phyloP scores from a whole-genome alignment of 2,888 invertebrate genomes.

The Neoaliturus tenellus region DNA sequence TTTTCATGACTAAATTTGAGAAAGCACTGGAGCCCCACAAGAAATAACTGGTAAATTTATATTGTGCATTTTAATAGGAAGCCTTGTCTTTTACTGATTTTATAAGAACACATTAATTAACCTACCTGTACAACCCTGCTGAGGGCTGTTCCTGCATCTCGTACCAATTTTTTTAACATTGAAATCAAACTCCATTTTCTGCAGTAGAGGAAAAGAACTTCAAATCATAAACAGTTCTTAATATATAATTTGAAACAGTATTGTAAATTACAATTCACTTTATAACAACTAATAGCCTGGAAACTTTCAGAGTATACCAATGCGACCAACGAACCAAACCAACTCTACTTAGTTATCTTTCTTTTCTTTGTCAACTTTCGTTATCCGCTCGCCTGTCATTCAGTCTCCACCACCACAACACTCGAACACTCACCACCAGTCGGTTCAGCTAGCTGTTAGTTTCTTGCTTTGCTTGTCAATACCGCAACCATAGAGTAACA shows the following conservation, averaged over 20 bases:
- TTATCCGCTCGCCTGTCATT: neutral
- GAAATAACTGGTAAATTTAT: no score
- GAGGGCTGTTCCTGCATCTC: constrained; percentile 87
- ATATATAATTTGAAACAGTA: neutral
- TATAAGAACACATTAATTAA: no score
- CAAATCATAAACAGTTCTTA: neutral
- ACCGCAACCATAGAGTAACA: neutral
- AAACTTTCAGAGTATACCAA: no score
- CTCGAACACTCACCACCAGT: no score
- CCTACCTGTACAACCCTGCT: constrained; percentile 91
- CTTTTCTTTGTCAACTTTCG: neutral
- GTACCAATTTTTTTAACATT: constrained; percentile 91
- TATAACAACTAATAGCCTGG: neutral
- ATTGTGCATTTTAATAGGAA: no score
- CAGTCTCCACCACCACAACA: no score
- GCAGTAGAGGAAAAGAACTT: neutral
- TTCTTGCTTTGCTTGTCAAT: neutral
- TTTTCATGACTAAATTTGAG: no score
- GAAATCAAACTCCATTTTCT: constrained; percentile 79
- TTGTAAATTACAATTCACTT: neutral
- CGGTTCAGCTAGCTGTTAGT: no score
- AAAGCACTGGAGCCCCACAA: no score
- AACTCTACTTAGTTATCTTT: neutral
- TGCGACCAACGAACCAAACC: no score
- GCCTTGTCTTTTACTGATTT: no score